Percentiles rank a stretch among this genome's conserved stretches.
Evolutionary conservation across 2,797 vertebrate genomes (phyloP).

Genomic region (Falco novaeseelandiae): DNA sequence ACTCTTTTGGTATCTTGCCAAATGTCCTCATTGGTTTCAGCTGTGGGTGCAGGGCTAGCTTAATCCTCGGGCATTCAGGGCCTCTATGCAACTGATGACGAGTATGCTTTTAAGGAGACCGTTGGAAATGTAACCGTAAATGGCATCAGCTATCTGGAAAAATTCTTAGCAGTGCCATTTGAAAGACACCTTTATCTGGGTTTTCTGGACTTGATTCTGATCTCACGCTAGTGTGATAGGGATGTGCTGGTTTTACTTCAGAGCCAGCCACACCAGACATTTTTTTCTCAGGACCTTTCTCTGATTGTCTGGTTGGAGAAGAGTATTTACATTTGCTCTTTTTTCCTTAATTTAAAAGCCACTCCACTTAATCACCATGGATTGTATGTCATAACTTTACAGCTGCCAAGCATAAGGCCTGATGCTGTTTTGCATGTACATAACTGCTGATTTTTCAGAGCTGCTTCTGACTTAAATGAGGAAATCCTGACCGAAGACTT

Average conservation of each 20-base stretch:
- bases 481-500: not conserved
- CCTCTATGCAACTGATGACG: not conserved
- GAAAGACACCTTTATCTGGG: not conserved
- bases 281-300: not conserved
- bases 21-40: conserved; percentile 52
- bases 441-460: not conserved
- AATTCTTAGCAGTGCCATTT: not conserved
- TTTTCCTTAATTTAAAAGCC: not conserved
- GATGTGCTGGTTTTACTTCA: not conserved
- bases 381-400: not conserved
- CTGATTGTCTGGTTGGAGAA: not conserved
- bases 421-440: not conserved
- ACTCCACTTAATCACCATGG: not conserved
- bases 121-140: conserved; percentile 25
- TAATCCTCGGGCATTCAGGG: not conserved
- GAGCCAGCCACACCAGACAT: not conserved
- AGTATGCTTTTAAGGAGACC: conserved; percentile 8
- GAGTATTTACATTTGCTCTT: not conserved
- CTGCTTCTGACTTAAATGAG: not conserved
- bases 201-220: conserved; percentile 8
- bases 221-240: not conserved
- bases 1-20: conserved; percentile 59
- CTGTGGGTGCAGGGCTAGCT: conserved; percentile 42
- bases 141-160: not conserved
- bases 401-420: not conserved